These are phyloP conservation scores for Podarcis siculus DNA, from an alignment of 2,797 vertebrate species.

Conservation along the genomic window DNA sequence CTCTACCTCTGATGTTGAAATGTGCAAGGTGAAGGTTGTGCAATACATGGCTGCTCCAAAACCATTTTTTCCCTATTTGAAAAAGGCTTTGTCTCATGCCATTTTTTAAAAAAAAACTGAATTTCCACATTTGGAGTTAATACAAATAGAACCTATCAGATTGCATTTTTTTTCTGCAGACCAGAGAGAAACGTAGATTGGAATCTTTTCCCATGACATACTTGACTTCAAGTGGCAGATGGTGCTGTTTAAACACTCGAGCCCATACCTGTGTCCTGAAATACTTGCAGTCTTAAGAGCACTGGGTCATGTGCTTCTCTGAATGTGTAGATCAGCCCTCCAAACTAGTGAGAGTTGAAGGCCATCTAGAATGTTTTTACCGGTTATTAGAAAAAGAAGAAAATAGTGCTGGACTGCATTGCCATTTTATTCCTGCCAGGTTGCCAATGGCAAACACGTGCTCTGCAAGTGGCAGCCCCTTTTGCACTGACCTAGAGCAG, in stretches of 20 bases:
- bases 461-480: neutral
- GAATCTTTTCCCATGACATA: neutral
- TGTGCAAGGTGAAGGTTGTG: neutral
- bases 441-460: neutral
- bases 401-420: neutral
- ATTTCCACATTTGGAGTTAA: neutral
- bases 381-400: neutral
- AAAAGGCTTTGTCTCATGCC: neutral
- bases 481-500: neutral
- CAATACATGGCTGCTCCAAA: rapidly evolving
- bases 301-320: neutral
- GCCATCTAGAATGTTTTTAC: too few species aligned
- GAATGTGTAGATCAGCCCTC: neutral
- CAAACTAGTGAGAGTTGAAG: neutral
- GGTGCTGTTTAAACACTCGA: neutral
- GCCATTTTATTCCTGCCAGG: too few species aligned
- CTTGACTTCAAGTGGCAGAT: neutral
- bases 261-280: neutral
- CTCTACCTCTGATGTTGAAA: slow-evolving; percentile 24
- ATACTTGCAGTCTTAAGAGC: neutral
- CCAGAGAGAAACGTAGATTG: neutral
- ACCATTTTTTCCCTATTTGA: neutral
- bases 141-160: neutral
- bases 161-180: neutral
- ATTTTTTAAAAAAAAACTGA: neutral